A percentile compares a stretch with the other conserved stretches of the same genome.
phyloP scores from a whole-genome alignment of 2,888 invertebrate genomes.

The Isotomurus palustris region DNA sequence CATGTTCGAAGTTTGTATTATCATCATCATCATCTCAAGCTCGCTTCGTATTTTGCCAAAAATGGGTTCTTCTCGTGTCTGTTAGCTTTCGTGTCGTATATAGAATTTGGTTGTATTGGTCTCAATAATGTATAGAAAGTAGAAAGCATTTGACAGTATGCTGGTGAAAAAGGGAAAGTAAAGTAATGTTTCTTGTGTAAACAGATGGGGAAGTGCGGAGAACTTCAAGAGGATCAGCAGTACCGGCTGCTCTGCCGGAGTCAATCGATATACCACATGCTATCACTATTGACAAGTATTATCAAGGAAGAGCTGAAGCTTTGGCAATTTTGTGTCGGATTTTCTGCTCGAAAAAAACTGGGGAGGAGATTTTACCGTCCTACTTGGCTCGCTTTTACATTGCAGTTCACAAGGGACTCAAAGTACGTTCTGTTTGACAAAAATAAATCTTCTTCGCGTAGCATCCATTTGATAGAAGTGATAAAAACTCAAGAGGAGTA shows the following conservation, averaged over 20 bases:
- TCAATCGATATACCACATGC: slow-evolving; percentile 64
- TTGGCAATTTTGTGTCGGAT: slow-evolving; percentile 91
- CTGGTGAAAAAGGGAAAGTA: neutral
- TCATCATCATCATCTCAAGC: too few relatives aligned
- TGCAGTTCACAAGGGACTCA: slow-evolving; percentile 80
- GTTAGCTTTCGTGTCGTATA: too few relatives aligned
- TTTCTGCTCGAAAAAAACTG: slow-evolving; percentile 91
- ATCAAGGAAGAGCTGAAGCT: slow-evolving; percentile 82
- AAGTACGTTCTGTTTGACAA: slow-evolving; percentile 51
- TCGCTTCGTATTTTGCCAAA: too few relatives aligned
- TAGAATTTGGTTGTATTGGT: too few relatives aligned
- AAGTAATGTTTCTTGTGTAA: slow-evolving; percentile 4
- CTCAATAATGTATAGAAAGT: neutral
- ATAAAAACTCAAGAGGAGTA: neutral
- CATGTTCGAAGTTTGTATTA: too few relatives aligned
- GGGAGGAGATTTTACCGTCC: slow-evolving; percentile 82
- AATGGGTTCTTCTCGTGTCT: too few relatives aligned
- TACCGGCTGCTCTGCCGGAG: slow-evolving; percentile 63
- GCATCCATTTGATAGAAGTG: neutral
- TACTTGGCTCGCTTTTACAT: slow-evolving; percentile 92
- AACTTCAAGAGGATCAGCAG: slow-evolving; percentile 44
- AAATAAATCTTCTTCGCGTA: too few relatives aligned
- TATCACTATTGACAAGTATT: slow-evolving; percentile 66
- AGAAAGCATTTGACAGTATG: neutral
- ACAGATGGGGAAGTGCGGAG: slow-evolving; percentile 41